phyloP scores from a whole-genome alignment of 2,113 vertebrate species.

The Chaetodon auriga region DNA sequence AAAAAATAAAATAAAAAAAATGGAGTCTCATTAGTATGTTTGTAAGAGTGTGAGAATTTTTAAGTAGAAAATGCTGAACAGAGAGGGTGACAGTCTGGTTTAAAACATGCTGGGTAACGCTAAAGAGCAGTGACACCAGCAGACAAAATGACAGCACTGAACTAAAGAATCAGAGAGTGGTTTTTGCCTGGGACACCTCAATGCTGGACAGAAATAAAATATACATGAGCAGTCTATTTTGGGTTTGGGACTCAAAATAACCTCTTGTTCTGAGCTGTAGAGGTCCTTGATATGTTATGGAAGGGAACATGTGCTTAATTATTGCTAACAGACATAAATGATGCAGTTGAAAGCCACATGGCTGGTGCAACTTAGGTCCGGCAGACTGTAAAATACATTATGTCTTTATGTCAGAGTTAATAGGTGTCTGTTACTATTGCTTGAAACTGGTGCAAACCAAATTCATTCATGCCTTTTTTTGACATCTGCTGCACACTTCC shows the following conservation, averaged over 20 bases:
- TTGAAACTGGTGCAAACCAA: background rate
- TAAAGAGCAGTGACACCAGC: conserved; percentile 13
- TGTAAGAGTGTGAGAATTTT: conserved; percentile 12
- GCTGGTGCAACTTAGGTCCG: background rate
- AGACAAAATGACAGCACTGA: background rate
- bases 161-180: conserved; percentile 16
- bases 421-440: background rate
- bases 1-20: background rate
- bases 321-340: background rate
- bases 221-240: conserved; percentile 30
- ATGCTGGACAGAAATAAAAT: conserved; percentile 30
- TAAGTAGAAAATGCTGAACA: conserved; percentile 4
- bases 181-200: background rate
- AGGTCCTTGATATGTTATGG: background rate
- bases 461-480: background rate
- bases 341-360: background rate
- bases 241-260: conserved; percentile 12
- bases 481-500: background rate
- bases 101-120: background rate
- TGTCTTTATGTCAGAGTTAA: background rate
- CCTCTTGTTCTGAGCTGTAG: background rate
- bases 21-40: conserved; percentile 46
- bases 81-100: conserved; percentile 14
- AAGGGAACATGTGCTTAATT: background rate
- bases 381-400: background rate